Conservation (phyloP, 2,113 vertebrate genomes). For the Eidolon helvum region DNA sequence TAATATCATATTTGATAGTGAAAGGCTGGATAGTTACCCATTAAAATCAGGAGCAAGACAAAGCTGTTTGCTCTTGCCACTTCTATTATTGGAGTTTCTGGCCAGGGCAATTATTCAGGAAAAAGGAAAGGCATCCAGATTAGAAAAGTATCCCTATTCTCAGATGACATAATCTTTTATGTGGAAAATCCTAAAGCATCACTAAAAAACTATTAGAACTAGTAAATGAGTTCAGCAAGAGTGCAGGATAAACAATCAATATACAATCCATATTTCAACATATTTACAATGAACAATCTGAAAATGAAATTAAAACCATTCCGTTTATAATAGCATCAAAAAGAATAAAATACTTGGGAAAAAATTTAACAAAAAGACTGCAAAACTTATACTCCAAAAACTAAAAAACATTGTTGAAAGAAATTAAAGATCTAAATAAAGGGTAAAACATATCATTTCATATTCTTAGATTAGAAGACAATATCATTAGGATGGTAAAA, state of each 20-base stretch:
- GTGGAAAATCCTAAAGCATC: not conserved
- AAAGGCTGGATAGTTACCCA: not conserved
- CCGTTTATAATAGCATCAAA: not conserved
- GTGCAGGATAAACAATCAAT: not conserved
- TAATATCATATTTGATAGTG: not conserved
- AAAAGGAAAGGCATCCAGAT: not conserved
- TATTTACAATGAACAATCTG: not conserved
- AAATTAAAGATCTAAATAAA: slow-evolving; percentile 15
- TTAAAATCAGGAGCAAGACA: not conserved
- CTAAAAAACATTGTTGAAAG: not conserved
- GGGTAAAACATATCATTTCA: not conserved
- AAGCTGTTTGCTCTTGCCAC: not conserved
- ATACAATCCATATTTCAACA: not conserved
- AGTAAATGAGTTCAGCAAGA: not conserved
- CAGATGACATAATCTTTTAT: not conserved
- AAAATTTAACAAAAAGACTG: not conserved
- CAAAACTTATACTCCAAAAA: not conserved
- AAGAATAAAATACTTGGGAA: not conserved
- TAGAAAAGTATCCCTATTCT: not conserved
- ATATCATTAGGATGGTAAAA: not conserved
- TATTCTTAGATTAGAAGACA: not conserved
- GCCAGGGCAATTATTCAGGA: not conserved
- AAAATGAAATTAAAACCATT: slow-evolving; percentile 27
- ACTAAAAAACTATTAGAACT: not conserved
- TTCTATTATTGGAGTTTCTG: not conserved